Evolutionary conservation across 2,797 vertebrate genomes (phyloP).

Genomic region (Balearica regulorum): DNA sequence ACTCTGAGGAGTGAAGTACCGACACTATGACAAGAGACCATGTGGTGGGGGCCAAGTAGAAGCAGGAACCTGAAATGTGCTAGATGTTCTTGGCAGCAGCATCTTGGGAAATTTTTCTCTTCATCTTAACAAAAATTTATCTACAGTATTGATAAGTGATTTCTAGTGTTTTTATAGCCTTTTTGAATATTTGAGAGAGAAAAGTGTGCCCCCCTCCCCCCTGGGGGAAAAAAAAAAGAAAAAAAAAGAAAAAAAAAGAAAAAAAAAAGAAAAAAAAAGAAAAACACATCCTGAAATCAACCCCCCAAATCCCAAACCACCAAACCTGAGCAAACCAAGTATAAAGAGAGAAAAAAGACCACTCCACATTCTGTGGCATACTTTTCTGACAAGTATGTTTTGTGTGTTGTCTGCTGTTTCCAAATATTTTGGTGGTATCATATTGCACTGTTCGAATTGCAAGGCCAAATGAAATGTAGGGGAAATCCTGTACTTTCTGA

Average conservation of each 20-base stretch:
- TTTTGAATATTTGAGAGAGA: neutral
- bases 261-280: neutral
- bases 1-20: neutral
- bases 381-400: neutral
- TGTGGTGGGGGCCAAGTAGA: accelerated
- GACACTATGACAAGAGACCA: neutral
- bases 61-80: neutral
- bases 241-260: neutral
- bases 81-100: neutral
- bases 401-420: neutral
- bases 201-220: neutral
- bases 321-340: neutral
- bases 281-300: neutral
- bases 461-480: neutral
- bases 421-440: neutral
- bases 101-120: neutral
- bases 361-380: neutral
- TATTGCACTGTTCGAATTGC: neutral
- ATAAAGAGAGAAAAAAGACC: neutral
- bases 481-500: neutral
- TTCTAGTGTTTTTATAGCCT: neutral
- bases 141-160: neutral
- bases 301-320: neutral
- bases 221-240: neutral
- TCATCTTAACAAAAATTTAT: neutral